phyloP scores from a whole-genome alignment of 2,888 invertebrate genomes.

The Branchinecta sandiegonensis region DNA sequence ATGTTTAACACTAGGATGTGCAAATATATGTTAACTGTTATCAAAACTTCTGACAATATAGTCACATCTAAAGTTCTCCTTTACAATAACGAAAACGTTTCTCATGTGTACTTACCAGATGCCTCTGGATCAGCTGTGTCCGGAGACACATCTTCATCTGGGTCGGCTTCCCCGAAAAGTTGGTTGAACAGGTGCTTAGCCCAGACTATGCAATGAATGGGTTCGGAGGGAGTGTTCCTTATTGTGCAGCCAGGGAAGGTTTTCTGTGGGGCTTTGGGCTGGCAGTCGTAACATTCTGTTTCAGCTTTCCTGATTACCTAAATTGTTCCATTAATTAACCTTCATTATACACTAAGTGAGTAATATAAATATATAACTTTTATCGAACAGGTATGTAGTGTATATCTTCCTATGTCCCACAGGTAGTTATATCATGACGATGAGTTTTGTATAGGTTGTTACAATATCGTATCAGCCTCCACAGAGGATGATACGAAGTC shows the following conservation, averaged over 20 bases:
- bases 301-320: slow-evolving; percentile 67
- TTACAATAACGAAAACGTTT: not conserved
- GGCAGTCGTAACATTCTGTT: slow-evolving; percentile 95
- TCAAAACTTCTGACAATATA: slow-evolving; percentile 4
- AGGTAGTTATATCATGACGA: too few species aligned
- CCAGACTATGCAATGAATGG: slow-evolving; percentile 99
- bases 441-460: too few species aligned
- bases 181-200: slow-evolving; percentile 98
- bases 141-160: slow-evolving; percentile 94
- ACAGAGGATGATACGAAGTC: too few species aligned
- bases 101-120: slow-evolving; percentile 40
- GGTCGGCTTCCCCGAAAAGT: slow-evolving; percentile 89
- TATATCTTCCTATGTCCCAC: too few species aligned
- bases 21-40: not conserved
- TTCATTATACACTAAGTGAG: too few species aligned
- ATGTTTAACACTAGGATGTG: too few species aligned
- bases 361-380: too few species aligned
- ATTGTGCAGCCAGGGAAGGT: slow-evolving; percentile 97
- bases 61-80: not conserved
- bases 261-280: slow-evolving; percentile 75
- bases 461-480: too few species aligned
- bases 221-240: slow-evolving; percentile 95
- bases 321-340: not conserved
- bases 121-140: slow-evolving; percentile 92
- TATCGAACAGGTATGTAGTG: too few species aligned